These are phyloP conservation scores for Lepus townsendii DNA, from an alignment of 2,797 vertebrate species.

Conservation along the genomic window DNA sequence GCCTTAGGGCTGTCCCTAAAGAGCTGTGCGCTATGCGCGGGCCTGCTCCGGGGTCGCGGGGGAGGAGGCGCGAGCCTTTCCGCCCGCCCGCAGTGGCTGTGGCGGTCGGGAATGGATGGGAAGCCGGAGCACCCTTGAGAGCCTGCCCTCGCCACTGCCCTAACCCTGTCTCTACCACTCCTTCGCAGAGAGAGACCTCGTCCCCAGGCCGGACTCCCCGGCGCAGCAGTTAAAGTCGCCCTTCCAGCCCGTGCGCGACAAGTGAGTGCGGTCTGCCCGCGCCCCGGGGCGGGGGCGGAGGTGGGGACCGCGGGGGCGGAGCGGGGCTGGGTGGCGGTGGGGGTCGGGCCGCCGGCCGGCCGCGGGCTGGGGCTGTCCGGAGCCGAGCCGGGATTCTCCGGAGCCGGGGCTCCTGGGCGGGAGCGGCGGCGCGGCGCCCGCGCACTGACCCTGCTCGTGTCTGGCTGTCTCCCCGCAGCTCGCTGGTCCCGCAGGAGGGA, in stretches of 20 bases:
- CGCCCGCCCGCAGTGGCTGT: no score
- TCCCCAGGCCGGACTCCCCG: constrained; percentile 94
- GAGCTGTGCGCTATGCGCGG: fast-evolving
- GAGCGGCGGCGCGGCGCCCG: background rate
- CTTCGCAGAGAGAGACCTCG: constrained; percentile 94
- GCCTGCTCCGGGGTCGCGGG: background rate
- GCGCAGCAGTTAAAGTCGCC: constrained; percentile 95
- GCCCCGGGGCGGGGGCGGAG: constrained; percentile 77
- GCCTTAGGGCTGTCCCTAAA: fast-evolving
- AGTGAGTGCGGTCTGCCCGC: constrained; percentile 91
- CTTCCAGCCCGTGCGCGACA: constrained; percentile 97
- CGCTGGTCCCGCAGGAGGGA: constrained; percentile 96
- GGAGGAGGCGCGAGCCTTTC: fast-evolving
- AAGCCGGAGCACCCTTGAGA: fast-evolving
- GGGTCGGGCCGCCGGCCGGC: background rate
- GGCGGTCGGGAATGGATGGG: background rate
- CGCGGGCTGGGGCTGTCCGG: background rate
- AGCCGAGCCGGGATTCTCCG: constrained; percentile 22
- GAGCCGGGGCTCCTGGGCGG: background rate
- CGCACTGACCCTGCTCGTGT: constrained; percentile 78
- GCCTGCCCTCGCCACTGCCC: fast-evolving
- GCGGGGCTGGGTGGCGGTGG: fast-evolving
- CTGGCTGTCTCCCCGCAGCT: constrained; percentile 88
- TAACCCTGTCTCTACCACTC: constrained; percentile 68
- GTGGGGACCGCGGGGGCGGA: background rate